Base-by-base conservation (phyloP, 2,797 vertebrate species). In the Eremophila alpestris region DNA sequence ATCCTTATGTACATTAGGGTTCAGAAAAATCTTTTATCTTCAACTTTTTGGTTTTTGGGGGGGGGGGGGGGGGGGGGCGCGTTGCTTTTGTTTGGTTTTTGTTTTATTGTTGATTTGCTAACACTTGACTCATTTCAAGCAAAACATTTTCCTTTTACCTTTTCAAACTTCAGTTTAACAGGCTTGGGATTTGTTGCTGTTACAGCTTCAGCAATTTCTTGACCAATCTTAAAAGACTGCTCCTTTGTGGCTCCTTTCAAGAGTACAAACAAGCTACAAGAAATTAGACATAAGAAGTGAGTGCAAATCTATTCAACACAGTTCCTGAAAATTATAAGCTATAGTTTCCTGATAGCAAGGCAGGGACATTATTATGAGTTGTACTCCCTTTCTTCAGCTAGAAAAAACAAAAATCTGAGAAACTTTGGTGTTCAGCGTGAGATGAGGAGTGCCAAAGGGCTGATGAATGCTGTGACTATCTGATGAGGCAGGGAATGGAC, bases 221-320 rank as follows among this genome's bases (percentile, higher is more conserved):
- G 98, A 67, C 99, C 99, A 71, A 99, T 99, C 97, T 98, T 99
- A 95, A 99, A 99, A 85, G 99, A 99, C 94, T 99, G 99, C 92
- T 99, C 99, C 96, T 99, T 99, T 26, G 99, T 99, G 91, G 99
- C 99, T 97, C 99, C 99, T 97, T 99, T 99, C 96, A 99, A 98
- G 85, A 99, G 97, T 71, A 99, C 99, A 97, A 99, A 99, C 98
- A 99, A 98, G 97, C 99, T 99, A 96, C 89, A 52, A 94, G 94
- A 95, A 95, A 97, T 51, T 24, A 96, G 46, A 97, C 32, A 34
- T 1, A 56, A 59, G 77, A 91, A 93, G 69, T 93, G 55, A 95
- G 27, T 30, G 79, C 70, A 51, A 55, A 46, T 77, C 10, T 63
- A 13, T 90, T 87, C 34, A 95, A 89, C 56, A 41, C 1, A 52